A percentile compares a stretch with the other conserved stretches of the same genome.
Evolutionary conservation across 2,888 invertebrate species (phyloP).

Genomic region (Hydroisotoma schaefferi): DNA sequence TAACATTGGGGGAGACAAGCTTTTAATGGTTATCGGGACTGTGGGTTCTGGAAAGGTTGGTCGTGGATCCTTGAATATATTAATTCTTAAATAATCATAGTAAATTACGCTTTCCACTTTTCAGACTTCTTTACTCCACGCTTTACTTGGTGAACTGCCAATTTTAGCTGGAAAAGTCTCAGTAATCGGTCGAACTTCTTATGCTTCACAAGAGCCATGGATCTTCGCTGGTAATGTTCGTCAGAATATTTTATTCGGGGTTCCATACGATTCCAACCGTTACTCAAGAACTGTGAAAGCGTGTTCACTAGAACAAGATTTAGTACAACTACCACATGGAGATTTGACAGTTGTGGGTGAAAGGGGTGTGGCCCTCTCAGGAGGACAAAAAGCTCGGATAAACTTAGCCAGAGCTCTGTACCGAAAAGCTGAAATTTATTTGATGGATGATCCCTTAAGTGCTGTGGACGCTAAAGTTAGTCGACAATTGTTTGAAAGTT

Average conservation of each 20-base stretch:
- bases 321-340: slow-evolving; percentile 31
- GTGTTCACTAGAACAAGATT: slow-evolving; percentile 34
- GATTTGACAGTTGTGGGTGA: slow-evolving; percentile 39
- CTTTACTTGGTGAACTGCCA: slow-evolving; percentile 39
- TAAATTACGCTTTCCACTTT: neutral
- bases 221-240: slow-evolving; percentile 39
- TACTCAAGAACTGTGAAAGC: slow-evolving; percentile 30
- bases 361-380: slow-evolving; percentile 45
- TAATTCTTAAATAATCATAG: neutral
- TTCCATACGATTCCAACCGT: slow-evolving; percentile 22
- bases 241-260: slow-evolving; percentile 44
- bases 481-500: slow-evolving; percentile 49
- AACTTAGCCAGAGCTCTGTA: slow-evolving; percentile 50
- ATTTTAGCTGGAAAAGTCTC: slow-evolving; percentile 27
- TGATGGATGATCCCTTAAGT: slow-evolving; percentile 57
- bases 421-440: slow-evolving; percentile 51
- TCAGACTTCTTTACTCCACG: slow-evolving; percentile 42
- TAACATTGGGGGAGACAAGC: slow-evolving; percentile 22
- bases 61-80: neutral
- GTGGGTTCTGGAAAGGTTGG: slow-evolving; percentile 28
- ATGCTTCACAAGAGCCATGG: slow-evolving; percentile 46
- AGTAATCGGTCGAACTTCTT: slow-evolving; percentile 37
- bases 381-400: slow-evolving; percentile 58
- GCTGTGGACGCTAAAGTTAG: slow-evolving; percentile 54
- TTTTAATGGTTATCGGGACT: slow-evolving; percentile 37